Percentiles rank a stretch among this genome's conserved stretches.
These are phyloP conservation scores for Itoplectis maculator DNA, from an alignment of 2,888 invertebrate species.

Conservation along the genomic window DNA sequence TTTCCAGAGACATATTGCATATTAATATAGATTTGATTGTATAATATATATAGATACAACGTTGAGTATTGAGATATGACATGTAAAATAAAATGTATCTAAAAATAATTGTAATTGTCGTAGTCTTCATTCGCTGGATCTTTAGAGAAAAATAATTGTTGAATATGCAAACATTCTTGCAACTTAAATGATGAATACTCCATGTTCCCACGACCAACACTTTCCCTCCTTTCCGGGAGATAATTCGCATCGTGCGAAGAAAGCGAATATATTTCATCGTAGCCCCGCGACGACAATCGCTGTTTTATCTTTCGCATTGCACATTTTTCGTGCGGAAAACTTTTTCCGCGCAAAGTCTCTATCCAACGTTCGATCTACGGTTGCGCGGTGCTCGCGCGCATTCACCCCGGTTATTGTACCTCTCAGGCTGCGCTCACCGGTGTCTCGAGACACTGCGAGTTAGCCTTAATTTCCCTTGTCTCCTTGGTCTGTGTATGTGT, in stretches of 20 bases:
- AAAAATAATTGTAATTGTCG: not conserved
- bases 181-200: conserved; percentile 10
- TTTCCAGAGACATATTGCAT: not conserved
- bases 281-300: not conserved
- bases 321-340: not conserved
- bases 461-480: conserved; percentile 30
- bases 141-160: too few species aligned
- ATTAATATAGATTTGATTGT: too few species aligned
- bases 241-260: conserved; percentile 8
- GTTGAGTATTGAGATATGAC: too few species aligned
- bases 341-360: not conserved
- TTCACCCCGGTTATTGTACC: conserved; percentile 1
- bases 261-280: conserved; percentile 4
- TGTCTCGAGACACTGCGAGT: not conserved
- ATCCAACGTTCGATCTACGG: conserved; percentile 13
- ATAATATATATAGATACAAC: too few species aligned
- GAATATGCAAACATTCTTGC: not conserved
- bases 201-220: conserved; percentile 12
- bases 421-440: too few species aligned
- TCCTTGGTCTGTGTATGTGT: too few species aligned
- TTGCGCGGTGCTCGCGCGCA: not conserved
- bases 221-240: not conserved
- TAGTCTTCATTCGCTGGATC: not conserved
- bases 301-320: conserved; percentile 8
- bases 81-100: not conserved